These are phyloP conservation scores for Leptopilina boulardi DNA, from an alignment of 1,140 invertebrate genomes.

Conservation along the genomic window DNA sequence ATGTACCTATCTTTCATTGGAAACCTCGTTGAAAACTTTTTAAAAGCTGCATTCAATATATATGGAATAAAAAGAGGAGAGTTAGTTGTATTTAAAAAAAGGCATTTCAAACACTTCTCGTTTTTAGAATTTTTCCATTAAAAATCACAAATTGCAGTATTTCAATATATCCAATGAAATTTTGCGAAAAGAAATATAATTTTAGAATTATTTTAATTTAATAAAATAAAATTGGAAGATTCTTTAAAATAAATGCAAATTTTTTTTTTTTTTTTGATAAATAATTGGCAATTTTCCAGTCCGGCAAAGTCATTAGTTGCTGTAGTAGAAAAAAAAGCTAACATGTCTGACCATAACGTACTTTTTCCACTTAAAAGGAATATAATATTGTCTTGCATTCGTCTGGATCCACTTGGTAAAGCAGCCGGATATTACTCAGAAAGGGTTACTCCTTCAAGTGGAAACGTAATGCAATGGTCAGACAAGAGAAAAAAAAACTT, in stretches of 20 bases:
- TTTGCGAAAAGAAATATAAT: neutral
- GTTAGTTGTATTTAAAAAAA: no score
- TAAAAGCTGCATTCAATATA: neutral
- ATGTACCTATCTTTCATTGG: neutral
- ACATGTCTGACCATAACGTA: neutral
- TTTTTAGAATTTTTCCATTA: neutral
- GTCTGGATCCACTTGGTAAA: conserved; percentile 22
- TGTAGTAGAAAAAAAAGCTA: neutral
- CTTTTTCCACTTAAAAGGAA: neutral
- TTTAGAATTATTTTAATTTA: no score
- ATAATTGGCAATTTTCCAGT: neutral
- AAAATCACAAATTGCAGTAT: no score
- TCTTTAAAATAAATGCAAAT: no score
- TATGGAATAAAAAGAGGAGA: neutral
- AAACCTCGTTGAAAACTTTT: neutral
- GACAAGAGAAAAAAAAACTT: conserved; percentile 1
- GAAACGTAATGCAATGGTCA: conserved; percentile 27
- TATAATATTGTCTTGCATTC: conserved; percentile 13
- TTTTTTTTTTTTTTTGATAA: no score
- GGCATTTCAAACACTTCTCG: neutral
- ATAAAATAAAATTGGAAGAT: no score
- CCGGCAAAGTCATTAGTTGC: neutral
- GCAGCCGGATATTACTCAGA: conserved; percentile 14
- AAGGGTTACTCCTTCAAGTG: conserved; percentile 11
- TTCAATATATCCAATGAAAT: neutral